Conservation (phyloP, 2,797 vertebrate genomes). For the Myotis planiceps region DNA sequence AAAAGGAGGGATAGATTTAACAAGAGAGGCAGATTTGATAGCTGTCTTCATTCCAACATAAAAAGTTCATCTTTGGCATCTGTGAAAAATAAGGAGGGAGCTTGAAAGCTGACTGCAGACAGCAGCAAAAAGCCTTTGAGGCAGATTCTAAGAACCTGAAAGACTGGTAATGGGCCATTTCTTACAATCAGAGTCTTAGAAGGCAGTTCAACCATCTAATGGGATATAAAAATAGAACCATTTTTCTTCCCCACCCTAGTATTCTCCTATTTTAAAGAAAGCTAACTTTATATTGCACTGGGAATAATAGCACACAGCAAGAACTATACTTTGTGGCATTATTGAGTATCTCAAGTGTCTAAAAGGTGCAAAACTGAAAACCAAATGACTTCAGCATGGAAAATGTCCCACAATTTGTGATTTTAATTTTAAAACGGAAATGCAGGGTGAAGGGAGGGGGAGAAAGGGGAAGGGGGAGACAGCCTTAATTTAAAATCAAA, state of each 20-base stretch:
- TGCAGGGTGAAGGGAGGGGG: neutral
- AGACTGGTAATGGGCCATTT: conserved; percentile 22
- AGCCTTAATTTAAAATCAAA: conserved; percentile 50
- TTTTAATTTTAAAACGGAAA: conserved; percentile 62
- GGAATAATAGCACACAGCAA: conserved; percentile 52
- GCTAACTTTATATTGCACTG: neutral
- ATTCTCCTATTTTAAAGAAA: conserved; percentile 28
- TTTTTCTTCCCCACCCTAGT: conserved; percentile 43
- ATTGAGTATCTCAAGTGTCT: conserved; percentile 43
- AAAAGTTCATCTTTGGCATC: neutral
- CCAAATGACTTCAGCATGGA: conserved; percentile 32
- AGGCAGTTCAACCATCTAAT: conserved; percentile 37
- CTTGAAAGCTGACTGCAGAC: neutral
- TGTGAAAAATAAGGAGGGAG: neutral
- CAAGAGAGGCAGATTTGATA: neutral
- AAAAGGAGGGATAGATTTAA: neutral
- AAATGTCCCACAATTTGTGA: conserved; percentile 30
- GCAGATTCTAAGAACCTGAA: conserved; percentile 27
- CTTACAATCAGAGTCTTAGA: conserved; percentile 29
- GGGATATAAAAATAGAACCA: conserved; percentile 14
- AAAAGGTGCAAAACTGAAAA: conserved; percentile 44
- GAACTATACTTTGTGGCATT: conserved; percentile 32
- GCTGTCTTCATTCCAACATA: conserved; percentile 16
- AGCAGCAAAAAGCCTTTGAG: neutral
- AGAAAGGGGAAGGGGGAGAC: too few relatives aligned